Evolutionary conservation across 2,797 vertebrate genomes (phyloP), one percentile per base, ranked within the genome.

Genomic region (Muraenolepis orangiensis): DNA sequence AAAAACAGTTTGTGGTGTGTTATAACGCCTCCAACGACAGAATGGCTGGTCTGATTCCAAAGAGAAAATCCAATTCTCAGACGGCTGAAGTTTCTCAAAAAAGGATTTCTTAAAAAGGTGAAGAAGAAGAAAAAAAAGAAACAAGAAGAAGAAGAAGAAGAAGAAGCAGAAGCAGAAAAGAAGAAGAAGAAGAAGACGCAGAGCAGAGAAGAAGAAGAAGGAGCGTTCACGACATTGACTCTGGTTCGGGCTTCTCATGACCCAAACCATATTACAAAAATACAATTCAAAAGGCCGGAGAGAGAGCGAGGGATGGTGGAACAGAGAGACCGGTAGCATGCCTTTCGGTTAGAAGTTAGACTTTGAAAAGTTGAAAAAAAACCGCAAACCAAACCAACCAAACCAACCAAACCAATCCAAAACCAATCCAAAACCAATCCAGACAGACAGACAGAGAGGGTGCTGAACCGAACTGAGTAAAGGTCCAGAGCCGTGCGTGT

Each of bases 381-480:
- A 79, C 68, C 66, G 77, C 84, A 87, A 88, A 85, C 81, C 78
- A 85, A n/a, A 81, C 79, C 77, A 79, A 79, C 67, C 75, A 86
- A 88, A 84, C 78, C 34, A 80, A 75, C 14, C 32, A 80, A 79
- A 84, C 71, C 85, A 80, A 79, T 84, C 71, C 85, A 88, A 89
- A 89, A 72, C 81, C 82, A 85, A 86, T n/a, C n/a, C n/a, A n/a
- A n/a, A n/a, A n/a, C n/a, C n/a, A 88, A 84, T 86, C 81, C 82
- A 90, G 91, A 88, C 78, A 84, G 88, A 91, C 88, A 82, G 83
- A 83, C 80, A 78, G 76, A 87, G 85, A 78, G 76, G 87, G 85
- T 91, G 90, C 87, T 87, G 85, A 84, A 81, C 81, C 73, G 79
- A 85, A 84, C 83, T 90, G 92, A 92, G 93, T 92, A 92, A 90